Base-by-base conservation (phyloP, 2,888 invertebrate species). In the Vesta saturnalis region DNA sequence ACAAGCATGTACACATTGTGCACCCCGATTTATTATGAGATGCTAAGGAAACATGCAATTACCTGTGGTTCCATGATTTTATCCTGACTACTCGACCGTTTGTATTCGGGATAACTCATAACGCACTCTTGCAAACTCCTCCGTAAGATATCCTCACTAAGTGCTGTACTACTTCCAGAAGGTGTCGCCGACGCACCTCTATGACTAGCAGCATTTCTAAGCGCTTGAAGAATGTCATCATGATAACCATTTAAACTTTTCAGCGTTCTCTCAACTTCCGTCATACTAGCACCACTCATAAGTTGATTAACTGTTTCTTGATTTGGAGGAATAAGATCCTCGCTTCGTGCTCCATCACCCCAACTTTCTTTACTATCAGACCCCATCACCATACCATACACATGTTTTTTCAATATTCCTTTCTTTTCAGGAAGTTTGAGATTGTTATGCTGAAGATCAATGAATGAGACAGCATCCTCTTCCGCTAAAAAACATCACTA, bases 161-260 rank as follows among this genome's bases (percentile, higher is more conserved):
- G 84, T 18, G 91, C 86, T 73, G 89, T 89, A 67, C 88, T 88
- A 77, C 90, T 90, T 59, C 90, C 89, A 16, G 90, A 89, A 30
- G 90, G 89, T 16, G 88, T 87, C 54, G 88, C 86, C 49, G 80
- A 74, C 15, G 58, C 60, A 19, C 67, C 66, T 14, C 92, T 88
- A 79, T 92, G 93, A 10, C 78, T 76, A 19, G 94, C 94, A 10
- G 95, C 95, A 74, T 90, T 93, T 75, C 94, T 90, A 77, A 96
- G 84, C n/a, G 95, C 95, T 83, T 94, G 94, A 75, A 96, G 88
- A 77, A 96, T 93, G 81, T 95, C 94, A 80, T 95, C 96, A 84
- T 96, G 96, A 85, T 96, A 96, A 47, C 95, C 96, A 82, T 95
- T 95, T 49, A 96, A 87, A 69, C 92, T 93, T 87, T 94, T 93